Evolutionary conservation across 92 coral and sea anemone species (phyloP), one percentile per base, ranked within the genome.

Genomic region (Zoanthus sociatus): DNA sequence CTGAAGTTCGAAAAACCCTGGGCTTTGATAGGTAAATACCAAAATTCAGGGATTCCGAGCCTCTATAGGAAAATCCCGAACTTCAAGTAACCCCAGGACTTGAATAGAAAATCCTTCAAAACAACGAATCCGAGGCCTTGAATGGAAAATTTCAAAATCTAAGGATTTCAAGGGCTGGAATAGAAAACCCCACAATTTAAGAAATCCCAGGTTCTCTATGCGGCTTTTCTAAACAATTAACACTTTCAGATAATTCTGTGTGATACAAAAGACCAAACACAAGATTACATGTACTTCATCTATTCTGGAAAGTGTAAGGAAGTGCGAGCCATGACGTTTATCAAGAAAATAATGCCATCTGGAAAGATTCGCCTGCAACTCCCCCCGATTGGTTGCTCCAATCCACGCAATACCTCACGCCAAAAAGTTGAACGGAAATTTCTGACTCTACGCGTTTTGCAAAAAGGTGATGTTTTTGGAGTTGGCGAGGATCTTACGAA

Each of bases 401-500:
- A 64, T 18, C 91, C 93, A 46, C 72, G 74, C 14, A 67, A 46
- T 12, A 89, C 71, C 55, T 79, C 74, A 44, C 79, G 83, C 74
- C 92, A 87, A 75, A 79, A 83, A 9, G 82, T 89, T 72, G 94
- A 91, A 83, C 82, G 90, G 64, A 84, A 94, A 16, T 88, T 90
- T 55, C 91, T 96, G 46, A 91, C 93, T 10, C 88, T 96, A 13
- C 79, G 90, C 47, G 85, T 74, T 16, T 86, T 96, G 61, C 78
- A 86, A 32, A 83, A 90, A 83, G 96, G 96, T 5, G 96, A 94
- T 20, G 90, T 88, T 86, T 96, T 96, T 87, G 98, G 98, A 14
- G 98, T 96, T 46, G 98, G 98, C 20, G 98, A 96, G 70, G 95
- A 96, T 54, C 86, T 96, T 56, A 87, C 91, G 11, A 92, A 93